These are phyloP conservation scores for Luehdorfia chinensis DNA, from an alignment of 1,140 invertebrate species.

Conservation along the genomic window DNA sequence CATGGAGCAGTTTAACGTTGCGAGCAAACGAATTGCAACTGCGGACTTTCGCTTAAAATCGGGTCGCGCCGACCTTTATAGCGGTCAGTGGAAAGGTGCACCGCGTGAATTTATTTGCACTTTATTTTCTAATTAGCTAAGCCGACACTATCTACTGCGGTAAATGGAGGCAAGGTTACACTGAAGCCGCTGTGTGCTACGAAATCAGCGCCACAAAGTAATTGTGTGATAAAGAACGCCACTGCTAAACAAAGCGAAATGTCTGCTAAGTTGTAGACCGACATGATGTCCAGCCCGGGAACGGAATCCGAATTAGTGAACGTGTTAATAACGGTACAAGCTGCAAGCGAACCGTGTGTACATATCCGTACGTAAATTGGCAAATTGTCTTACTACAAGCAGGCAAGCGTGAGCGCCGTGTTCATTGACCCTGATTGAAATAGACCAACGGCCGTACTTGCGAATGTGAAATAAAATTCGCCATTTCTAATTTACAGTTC, in stretches of 20 bases:
- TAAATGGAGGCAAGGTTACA: slow-evolving; percentile 25
- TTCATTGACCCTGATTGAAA: slow-evolving; percentile 38
- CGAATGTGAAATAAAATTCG: slow-evolving; percentile 4
- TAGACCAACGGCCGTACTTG: slow-evolving; percentile 27
- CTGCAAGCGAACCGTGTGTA: slow-evolving; percentile 14
- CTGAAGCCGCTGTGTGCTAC: neutral
- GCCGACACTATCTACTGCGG: slow-evolving; percentile 19
- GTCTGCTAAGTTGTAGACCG: too few species aligned
- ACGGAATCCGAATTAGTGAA: neutral
- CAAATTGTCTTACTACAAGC: slow-evolving; percentile 41
- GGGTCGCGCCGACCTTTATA: slow-evolving; percentile 30
- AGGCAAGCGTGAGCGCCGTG: slow-evolving; percentile 32
- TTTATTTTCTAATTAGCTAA: slow-evolving; percentile 19
- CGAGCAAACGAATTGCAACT: slow-evolving; percentile 25
- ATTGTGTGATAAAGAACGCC: too few species aligned
- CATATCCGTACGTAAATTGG: slow-evolving; percentile 29
- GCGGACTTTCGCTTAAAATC: slow-evolving; percentile 27
- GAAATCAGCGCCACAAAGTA: too few species aligned
- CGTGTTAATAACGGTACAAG: slow-evolving; percentile 14
- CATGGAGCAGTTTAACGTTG: neutral
- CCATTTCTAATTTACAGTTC: too few species aligned
- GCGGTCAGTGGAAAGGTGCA: slow-evolving; percentile 17
- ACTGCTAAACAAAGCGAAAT: too few species aligned
- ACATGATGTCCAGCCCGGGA: neutral
- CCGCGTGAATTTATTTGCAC: slow-evolving; percentile 28